Base-by-base conservation (phyloP, 2,113 vertebrate species). In the Pontoporia blainvillei region DNA sequence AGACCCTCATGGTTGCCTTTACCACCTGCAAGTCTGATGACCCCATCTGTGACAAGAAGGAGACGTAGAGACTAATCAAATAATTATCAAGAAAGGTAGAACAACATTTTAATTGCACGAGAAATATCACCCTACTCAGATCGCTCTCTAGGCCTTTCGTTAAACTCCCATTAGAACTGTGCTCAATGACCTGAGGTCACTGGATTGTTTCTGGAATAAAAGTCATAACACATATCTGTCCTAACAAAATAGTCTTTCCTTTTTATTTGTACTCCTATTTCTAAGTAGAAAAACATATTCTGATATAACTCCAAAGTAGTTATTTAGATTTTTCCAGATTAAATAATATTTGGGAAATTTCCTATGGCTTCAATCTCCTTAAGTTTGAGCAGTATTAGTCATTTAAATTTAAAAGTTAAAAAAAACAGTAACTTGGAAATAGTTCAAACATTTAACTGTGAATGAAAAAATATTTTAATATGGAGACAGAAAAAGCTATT, bases 11-110 rank as follows among this genome's bases (percentile, higher is more conserved):
- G 98, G 69, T 96, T 98, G 84, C 98, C 98, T 73, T 97, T 97
- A 41, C 99, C 99, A 0, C 99, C 99, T 15, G 98, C 95, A 93
- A 99, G 98, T 97, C 99, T 98, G 94, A 99, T 93, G 11, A 98
- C 98, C 23, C 99, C 99, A 90, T 99, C 99, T 99, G 98, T 44
- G 78, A 94, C 23, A 94, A 92, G 93, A 69, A 98, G 89, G 73
- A 97, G 66, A 92, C 75, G 91, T 29, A 31, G 85, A 89, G 8
- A 81, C 52, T 13, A 46, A 93, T 76, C 20, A 86, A 88, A 67
- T 89, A 93, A 75, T 2, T 61, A 29, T 75, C 27, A 64, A 84
- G 92, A 29, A 3, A 15, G 57, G 29, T 7, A 29, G 39, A 54
- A 0, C 46, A 46, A 39, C 0, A 20, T 39, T 66, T 81, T 44